Evolutionary conservation across 1,140 invertebrate species (phyloP), one percentile per base, ranked within the genome.

Genomic region (Eumaeus atala): DNA sequence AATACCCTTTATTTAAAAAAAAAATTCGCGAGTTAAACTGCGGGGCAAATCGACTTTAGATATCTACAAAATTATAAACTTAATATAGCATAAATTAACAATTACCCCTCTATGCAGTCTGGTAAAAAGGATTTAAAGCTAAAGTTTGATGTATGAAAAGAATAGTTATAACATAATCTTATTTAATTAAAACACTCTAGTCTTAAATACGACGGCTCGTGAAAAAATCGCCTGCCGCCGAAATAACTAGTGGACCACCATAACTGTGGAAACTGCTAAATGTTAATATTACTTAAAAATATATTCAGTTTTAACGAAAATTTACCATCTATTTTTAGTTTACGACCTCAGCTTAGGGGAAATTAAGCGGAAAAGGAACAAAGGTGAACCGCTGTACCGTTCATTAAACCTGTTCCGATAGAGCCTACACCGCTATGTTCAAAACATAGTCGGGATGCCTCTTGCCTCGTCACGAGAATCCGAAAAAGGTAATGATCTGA

Each of bases 341-440:
- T 9, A 44, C 17, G 16, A 44, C 40, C 40, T 44, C 16, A 14
- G 40, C 40, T 44, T 44, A 14, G 40, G 40, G 40, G 40, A 44
- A 44, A 44, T 44, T 44, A 44, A 44, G 40, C 37, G 36, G 21
- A 38, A 38, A 51, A 38, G 18, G 16, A 18, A 28, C 37, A 28
- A 18, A 52, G 3, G 38, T 14, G 17, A 42, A 52, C 37, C 37
- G 37, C 33, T 52, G 28, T 36, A 42, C 8, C 9, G 40, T 40
- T 42, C 38, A 52, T 52, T 35, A 9, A 33, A 53, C 51, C 33
- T 53, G 51, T 53, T 44, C 21, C 40, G 11, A 35, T 51, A 35
- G 51, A 53, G 38, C 21, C 33, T 53, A 40, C 40, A 21, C 51
- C 51, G 51, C 33, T 53, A 53, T 21, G 38, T 40, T 38, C 36